Evolutionary conservation across 2,113 vertebrate species (phyloP), one percentile per base, ranked within the genome.

Genomic region (Dendropsophus ebraccatus): DNA sequence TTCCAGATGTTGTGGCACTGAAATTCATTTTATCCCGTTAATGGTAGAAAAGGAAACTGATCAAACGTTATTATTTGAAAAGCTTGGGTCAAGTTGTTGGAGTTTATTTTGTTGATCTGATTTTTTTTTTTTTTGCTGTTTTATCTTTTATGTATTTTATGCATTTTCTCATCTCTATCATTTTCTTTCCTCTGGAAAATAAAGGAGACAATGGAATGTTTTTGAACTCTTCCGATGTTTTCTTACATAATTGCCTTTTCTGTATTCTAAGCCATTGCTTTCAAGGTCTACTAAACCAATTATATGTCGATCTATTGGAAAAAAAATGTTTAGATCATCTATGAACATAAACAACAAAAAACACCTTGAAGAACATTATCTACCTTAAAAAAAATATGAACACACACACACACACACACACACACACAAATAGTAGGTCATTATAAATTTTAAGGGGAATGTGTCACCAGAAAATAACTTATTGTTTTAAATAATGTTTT

Each of bases 1-100:
- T 92, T 94, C 91, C 94, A 95, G 95, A 95, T 95, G 94, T 93
- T 92, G 88, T 90, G 91, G 90, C 91, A 92, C 90, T 91, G 90
- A 90, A 91, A 94, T 93, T 92, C 92, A 90, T 91, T 91, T 88
- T 90, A 92, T 92, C 93, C 88, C 91, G 89, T 88, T 85, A 65
- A 90, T 87, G 89, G 90, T 80, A 41, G 62, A 80, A 80, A 84
- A 58, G 65, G 21, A 67, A 78, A 89, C 89, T 87, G 87, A 82
- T 85, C 87, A 88, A 82, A 11, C 74, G 87, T 89, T 76, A 87
- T 89, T 90, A 83, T 90, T 90, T 88, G 87, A 23, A 50, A 81
- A 23, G 52, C 83, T 1, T 0, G n/a, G 86, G 90, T 88, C 80
- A 81, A 83, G 88, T 73, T 87, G 58, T 85, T 84, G 74, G 81